Conservation (phyloP, 2,888 invertebrate genomes). For the Rhopalosiphum nymphaeae region DNA sequence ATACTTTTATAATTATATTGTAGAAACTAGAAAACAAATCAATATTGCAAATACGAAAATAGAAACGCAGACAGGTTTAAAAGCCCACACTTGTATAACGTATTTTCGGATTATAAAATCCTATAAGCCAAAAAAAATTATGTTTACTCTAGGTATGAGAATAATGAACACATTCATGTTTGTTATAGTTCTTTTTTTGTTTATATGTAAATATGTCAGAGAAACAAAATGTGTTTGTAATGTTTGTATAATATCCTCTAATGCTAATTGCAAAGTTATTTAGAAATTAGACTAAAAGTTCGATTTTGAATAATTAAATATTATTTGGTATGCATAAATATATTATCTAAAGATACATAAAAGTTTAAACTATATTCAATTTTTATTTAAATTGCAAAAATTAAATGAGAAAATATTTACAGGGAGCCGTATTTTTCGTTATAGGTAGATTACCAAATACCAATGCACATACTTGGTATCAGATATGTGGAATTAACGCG, state of each 20-base stretch:
- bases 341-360: not conserved
- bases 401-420: not conserved
- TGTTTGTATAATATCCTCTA: not conserved
- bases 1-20: not conserved
- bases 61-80: not conserved
- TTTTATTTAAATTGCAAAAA: not conserved
- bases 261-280: not conserved
- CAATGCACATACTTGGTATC: not conserved
- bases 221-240: not conserved
- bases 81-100: not conserved
- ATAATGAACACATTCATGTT: not conserved
- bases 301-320: not conserved
- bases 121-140: not conserved
- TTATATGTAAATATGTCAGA: not conserved
- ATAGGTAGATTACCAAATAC: not conserved
- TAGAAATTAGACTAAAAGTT: not conserved
- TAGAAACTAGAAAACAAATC: not conserved
- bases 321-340: not conserved
- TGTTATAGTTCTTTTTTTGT: not conserved
- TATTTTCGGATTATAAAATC: not conserved
- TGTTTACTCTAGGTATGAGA: not conserved
- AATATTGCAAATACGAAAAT: not conserved
- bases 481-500: not conserved
- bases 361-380: not conserved
- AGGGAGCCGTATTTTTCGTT: not conserved